A percentile compares a stretch with the other conserved stretches of the same genome.
Evolutionary conservation across 2,797 vertebrate species (phyloP).

Genomic region (Schizopygopsis pylzovi): DNA sequence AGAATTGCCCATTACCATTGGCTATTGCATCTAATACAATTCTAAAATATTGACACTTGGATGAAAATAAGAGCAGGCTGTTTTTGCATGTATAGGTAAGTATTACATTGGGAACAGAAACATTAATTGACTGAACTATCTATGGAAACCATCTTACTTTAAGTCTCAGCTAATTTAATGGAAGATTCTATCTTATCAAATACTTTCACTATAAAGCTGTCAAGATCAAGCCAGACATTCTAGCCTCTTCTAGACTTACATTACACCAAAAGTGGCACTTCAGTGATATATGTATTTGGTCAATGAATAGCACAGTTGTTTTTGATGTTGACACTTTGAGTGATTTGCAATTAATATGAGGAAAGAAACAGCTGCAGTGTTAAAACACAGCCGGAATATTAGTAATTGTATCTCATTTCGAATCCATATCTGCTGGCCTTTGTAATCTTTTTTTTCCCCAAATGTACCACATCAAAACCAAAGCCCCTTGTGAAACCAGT

Average conservation of each 20-base stretch:
- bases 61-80: not conserved
- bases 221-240: conserved; percentile 46
- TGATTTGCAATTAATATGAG: conserved; percentile 16
- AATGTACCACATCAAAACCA: conserved; percentile 61
- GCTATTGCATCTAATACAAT: not conserved
- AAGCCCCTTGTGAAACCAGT: conserved; percentile 66
- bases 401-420: conserved; percentile 1
- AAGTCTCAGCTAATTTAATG: not conserved
- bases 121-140: conserved; percentile 22
- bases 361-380: conserved; percentile 16
- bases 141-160: conserved; percentile 6
- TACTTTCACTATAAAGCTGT: conserved; percentile 39
- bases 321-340: conserved; percentile 26
- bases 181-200: not conserved
- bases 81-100: not conserved
- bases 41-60: not conserved
- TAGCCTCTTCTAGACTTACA: conserved; percentile 44
- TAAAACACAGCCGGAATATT: not conserved
- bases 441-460: not conserved
- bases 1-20: not conserved
- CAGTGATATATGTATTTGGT: conserved; percentile 37
- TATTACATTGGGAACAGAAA: conserved; percentile 36
- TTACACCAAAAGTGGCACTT: conserved; percentile 45
- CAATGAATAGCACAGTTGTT: not conserved
- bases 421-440: conserved; percentile 27